Base-by-base conservation (phyloP, 2,888 invertebrate genomes). In the Cataglyphis altisquamis region DNA sequence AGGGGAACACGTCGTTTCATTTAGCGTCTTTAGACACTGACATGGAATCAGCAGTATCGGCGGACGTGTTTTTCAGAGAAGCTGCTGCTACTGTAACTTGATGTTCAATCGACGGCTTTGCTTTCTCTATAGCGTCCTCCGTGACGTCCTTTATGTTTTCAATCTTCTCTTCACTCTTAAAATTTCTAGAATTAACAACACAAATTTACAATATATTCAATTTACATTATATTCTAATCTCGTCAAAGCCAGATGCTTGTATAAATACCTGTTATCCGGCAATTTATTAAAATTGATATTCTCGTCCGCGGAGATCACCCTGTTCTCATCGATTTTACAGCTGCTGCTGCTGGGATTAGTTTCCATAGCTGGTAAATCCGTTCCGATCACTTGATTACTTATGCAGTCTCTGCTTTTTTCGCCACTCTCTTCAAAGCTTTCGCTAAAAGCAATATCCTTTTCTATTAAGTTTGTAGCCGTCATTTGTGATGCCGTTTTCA, bases 241-340 rank as follows among this genome's bases (percentile, higher is more conserved):
- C 15, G 15, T 32, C 8, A 63, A 0, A 62, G 29, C 4, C 18
- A 64, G 8, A 75, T 4, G 15, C 15, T 77, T 77, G 25, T 15
- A 74, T 36, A 77, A 62, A 88, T 88, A 93, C 93, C 91, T 91
- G 83, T 87, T 87, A 73, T 87, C 89, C 67, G 88, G 68, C 83
- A 84, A 78, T 84, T 92, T 87, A 73, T 88, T 91, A 55, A 91
- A 87, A 89, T 92, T 93, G 63, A 91, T 92, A 81, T 91, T 93
- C 68, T 87, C 91, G 62, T 92, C 92, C 8, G 91, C 85, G 64
- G 88, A 45, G 12, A 70, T 36, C 12, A 3, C 45, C 25, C 12
- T 87, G 73, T 88, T 84, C 32, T 88, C 89, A 52, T 87, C 86
- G 63, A 63, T 80, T 86, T 87, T 66, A 32, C 73, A 68, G 41